These are phyloP conservation scores for Saccopteryx bilineata DNA, from an alignment of 2,113 vertebrate species.

Conservation along the genomic window DNA sequence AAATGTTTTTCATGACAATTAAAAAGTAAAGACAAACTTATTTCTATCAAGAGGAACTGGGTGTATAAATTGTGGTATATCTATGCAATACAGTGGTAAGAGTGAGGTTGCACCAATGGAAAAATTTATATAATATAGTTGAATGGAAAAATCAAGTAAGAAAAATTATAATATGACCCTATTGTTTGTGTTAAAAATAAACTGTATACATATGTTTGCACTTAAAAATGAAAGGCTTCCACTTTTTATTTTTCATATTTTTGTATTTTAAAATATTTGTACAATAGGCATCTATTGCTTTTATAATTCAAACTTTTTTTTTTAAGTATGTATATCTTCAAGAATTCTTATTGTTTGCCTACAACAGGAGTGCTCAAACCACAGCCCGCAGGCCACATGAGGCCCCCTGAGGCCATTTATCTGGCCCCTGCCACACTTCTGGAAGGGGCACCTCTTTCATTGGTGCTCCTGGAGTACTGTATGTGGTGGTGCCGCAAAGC, in stretches of 20 bases:
- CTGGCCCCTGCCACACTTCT: too few relatives aligned
- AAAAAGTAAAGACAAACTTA: not conserved
- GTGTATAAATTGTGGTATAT: slow-evolving; percentile 11
- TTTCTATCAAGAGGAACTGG: not conserved
- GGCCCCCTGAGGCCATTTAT: too few relatives aligned
- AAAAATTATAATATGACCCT: not conserved
- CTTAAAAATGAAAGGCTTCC: not conserved
- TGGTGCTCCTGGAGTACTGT: too few relatives aligned
- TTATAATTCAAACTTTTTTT: slow-evolving; percentile 53
- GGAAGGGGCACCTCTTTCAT: too few relatives aligned
- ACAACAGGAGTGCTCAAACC: too few relatives aligned
- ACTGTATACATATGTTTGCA: not conserved
- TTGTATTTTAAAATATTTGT: slow-evolving; percentile 10
- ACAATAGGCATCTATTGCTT: not conserved
- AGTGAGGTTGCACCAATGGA: not conserved
- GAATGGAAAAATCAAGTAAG: slow-evolving; percentile 25
- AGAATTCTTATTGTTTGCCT: not conserved
- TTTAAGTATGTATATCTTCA: not conserved
- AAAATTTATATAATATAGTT: not conserved
- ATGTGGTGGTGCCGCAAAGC: too few relatives aligned
- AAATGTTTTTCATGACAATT: not conserved
- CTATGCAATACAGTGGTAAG: not conserved
- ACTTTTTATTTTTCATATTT: slow-evolving; percentile 40
- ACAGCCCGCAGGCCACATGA: too few relatives aligned
- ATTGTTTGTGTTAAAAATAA: not conserved